These are phyloP conservation scores for Aythya baeri DNA, from an alignment of 2,113 vertebrate genomes.

Conservation along the genomic window DNA sequence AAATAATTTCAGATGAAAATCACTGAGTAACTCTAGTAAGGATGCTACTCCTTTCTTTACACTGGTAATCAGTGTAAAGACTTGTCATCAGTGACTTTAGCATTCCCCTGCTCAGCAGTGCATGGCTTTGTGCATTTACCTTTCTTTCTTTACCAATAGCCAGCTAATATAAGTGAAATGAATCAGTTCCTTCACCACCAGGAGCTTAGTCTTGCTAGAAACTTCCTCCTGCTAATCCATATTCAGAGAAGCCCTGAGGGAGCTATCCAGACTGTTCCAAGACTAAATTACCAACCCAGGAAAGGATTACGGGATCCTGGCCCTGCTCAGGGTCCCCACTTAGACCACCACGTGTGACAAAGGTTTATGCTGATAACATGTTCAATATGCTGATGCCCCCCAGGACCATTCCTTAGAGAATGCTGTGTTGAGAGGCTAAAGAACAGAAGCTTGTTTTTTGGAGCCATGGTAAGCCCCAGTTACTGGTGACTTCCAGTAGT, in stretches of 20 bases:
- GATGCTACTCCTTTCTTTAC: background rate
- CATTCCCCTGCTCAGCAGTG: background rate
- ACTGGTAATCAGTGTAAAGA: background rate
- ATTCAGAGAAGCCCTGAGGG: background rate
- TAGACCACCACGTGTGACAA: background rate
- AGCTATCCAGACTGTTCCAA: slow-evolving; percentile 14
- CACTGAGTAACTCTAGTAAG: background rate
- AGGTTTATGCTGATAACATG: background rate
- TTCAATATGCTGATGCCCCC: background rate
- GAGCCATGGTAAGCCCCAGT: background rate
- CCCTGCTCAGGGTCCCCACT: background rate
- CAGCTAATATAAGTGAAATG: background rate
- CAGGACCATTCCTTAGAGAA: background rate
- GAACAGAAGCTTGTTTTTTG: background rate
- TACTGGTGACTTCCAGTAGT: background rate
- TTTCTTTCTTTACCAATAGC: background rate
- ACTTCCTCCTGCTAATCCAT: background rate
- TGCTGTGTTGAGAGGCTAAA: background rate
- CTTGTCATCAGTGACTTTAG: background rate
- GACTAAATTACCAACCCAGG: background rate
- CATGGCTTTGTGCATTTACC: background rate
- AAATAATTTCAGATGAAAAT: background rate
- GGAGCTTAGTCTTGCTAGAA: slow-evolving; percentile 12
- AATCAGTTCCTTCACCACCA: background rate
- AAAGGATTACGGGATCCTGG: background rate